Conservation (phyloP, 2,113 vertebrate genomes). For the Neotoma lepida region DNA sequence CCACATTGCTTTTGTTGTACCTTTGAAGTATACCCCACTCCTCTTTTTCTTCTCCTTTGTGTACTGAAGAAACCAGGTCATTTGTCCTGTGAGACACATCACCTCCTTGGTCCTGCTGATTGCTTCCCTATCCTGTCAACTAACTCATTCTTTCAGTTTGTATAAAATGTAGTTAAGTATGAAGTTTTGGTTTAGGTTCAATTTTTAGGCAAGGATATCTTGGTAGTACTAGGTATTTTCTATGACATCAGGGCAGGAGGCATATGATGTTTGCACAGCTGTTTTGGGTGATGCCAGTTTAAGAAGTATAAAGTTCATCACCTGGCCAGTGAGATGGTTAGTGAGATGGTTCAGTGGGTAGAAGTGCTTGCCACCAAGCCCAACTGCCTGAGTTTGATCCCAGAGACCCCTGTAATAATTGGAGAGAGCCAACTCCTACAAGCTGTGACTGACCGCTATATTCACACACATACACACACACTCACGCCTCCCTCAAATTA, state of each 20-base stretch:
- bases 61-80: neutral
- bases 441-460: neutral
- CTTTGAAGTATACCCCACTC: neutral
- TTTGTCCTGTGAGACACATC: neutral
- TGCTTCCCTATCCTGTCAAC: constrained; percentile 9
- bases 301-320: constrained; percentile 14
- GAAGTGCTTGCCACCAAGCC: neutral
- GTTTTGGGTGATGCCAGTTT: neutral
- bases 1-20: neutral
- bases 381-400: neutral
- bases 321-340: neutral
- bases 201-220: constrained; percentile 3
- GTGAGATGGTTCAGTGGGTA: neutral
- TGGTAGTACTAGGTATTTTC: neutral
- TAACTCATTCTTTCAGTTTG: neutral
- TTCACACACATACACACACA: neutral
- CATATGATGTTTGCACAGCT: neutral
- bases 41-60: neutral
- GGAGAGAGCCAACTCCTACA: neutral
- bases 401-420: neutral
- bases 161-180: neutral
- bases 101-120: constrained; percentile 4
- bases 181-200: constrained; percentile 16
- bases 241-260: neutral
- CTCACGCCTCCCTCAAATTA: neutral